These are phyloP conservation scores for Melanocharis versteri DNA, from an alignment of 2,113 vertebrate species.

Conservation along the genomic window DNA sequence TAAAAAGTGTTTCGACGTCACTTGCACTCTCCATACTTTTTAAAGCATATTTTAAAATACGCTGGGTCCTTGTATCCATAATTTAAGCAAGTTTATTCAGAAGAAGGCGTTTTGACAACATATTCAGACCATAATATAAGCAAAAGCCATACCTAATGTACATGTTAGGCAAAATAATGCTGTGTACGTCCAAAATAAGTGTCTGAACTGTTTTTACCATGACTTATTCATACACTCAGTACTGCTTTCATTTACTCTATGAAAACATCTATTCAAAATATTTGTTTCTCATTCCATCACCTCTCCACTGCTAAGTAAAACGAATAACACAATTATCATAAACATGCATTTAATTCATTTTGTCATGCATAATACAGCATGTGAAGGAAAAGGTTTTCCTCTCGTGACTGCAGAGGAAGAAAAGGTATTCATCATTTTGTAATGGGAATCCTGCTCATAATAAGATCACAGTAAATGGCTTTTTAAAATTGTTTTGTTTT, in stretches of 20 bases:
- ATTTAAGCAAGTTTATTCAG: conserved; percentile 16
- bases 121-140: background rate
- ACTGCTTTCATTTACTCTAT: background rate
- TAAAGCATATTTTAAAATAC: background rate
- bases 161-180: background rate
- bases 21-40: background rate
- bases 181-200: background rate
- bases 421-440: background rate
- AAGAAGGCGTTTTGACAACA: background rate
- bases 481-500: background rate
- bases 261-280: conserved; percentile 35
- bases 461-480: background rate
- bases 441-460: background rate
- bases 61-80: background rate
- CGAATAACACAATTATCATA: conserved; percentile 9
- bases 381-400: background rate
- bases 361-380: background rate
- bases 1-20: background rate
- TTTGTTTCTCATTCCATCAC: conserved; percentile 43
- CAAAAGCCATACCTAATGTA: background rate
- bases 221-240: conserved; percentile 2
- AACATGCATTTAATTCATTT: conserved; percentile 23
- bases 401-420: background rate
- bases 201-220: background rate
- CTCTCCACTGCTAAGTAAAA: conserved; percentile 25